phyloP scores from a whole-genome alignment of 2,797 vertebrate species.

The Chromis chromis region DNA sequence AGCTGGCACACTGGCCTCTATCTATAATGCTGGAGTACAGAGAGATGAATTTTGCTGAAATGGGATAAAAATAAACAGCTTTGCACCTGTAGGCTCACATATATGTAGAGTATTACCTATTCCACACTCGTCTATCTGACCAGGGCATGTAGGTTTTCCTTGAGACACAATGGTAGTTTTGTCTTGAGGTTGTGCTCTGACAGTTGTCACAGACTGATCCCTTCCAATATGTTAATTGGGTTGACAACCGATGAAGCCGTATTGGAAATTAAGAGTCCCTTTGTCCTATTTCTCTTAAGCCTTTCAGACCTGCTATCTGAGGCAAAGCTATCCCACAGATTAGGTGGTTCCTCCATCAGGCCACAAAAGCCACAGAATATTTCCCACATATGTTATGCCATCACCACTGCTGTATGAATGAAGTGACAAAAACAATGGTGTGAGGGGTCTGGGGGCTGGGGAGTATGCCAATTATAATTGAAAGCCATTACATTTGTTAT shows the following conservation, averaged over 20 bases:
- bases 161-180: slow-evolving; percentile 73
- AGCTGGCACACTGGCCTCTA: slow-evolving; percentile 29
- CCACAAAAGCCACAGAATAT: slow-evolving; percentile 75
- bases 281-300: slow-evolving; percentile 75
- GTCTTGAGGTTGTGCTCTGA: slow-evolving; percentile 79
- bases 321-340: slow-evolving; percentile 75
- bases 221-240: slow-evolving; percentile 79
- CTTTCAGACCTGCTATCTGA: slow-evolving; percentile 75
- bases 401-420: slow-evolving; percentile 58
- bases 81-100: slow-evolving; percentile 22
- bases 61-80: slow-evolving; percentile 14
- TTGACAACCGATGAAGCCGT: slow-evolving; percentile 78
- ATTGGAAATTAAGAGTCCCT: slow-evolving; percentile 80
- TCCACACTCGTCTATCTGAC: slow-evolving; percentile 50
- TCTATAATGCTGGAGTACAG: slow-evolving; percentile 5
- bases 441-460: slow-evolving; percentile 37
- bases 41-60: slow-evolving; percentile 16
- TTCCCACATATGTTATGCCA: slow-evolving; percentile 81
- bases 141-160: slow-evolving; percentile 72
- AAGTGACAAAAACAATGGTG: slow-evolving; percentile 63
- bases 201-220: slow-evolving; percentile 79
- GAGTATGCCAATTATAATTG: slow-evolving; percentile 69
- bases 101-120: slow-evolving; percentile 57
- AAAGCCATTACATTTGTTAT: slow-evolving; percentile 54
- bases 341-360: slow-evolving; percentile 69